Conservation (phyloP, 2,797 vertebrate genomes). For the Staurois parvus region DNA sequence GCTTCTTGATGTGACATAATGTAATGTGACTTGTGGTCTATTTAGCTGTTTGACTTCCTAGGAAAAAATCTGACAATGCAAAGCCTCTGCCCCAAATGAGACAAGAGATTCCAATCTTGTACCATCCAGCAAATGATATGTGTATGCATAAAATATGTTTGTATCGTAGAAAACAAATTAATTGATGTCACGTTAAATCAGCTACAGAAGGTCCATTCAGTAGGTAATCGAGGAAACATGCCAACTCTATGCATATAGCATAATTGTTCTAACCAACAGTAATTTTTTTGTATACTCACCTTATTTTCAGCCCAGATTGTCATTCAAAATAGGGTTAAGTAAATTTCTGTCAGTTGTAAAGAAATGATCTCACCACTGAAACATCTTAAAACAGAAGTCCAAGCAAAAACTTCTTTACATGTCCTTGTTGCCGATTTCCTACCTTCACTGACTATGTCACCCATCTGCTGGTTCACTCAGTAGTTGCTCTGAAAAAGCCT, state of each 20-base stretch:
- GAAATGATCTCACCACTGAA: not conserved
- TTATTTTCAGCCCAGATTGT: not conserved
- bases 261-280: not conserved
- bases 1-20: slow-evolving; percentile 67
- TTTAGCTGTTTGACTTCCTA: slow-evolving; percentile 61
- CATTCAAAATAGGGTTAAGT: not conserved
- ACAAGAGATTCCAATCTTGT: not conserved
- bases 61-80: slow-evolving; percentile 65
- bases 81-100: slow-evolving; percentile 45
- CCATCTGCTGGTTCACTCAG: too few species aligned
- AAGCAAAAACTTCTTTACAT: too few species aligned
- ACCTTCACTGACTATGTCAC: too few species aligned
- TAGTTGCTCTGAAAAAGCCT: too few species aligned
- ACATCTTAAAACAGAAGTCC: too few species aligned
- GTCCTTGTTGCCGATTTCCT: too few species aligned
- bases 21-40: slow-evolving; percentile 67
- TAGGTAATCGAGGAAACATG: not conserved
- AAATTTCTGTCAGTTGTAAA: not conserved
- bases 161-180: slow-evolving; percentile 27
- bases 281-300: not conserved
- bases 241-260: not conserved
- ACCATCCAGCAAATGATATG: slow-evolving; percentile 23
- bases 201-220: slow-evolving; percentile 1
- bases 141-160: slow-evolving; percentile 51
- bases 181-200: slow-evolving; percentile 21